Evolutionary conservation across 2,797 vertebrate species (phyloP).

Genomic region (Chloroceryle amazona): DNA sequence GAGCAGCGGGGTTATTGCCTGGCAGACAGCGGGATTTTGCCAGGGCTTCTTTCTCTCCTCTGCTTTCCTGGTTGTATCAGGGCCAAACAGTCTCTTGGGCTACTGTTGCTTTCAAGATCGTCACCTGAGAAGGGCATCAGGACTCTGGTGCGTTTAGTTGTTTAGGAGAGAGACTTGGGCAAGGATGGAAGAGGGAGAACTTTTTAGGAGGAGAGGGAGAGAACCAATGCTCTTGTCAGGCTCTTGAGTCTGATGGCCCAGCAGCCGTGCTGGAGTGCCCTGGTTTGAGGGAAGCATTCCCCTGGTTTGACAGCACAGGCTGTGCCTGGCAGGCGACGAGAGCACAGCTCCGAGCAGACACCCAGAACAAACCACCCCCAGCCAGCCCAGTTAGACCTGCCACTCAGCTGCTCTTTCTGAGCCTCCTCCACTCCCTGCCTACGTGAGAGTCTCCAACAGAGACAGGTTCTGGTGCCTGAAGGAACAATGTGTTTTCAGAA

Average conservation of each 20-base stretch:
- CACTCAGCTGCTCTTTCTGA: rapidly evolving
- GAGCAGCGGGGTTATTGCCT: rapidly evolving
- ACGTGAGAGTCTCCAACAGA: rapidly evolving
- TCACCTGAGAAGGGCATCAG: neutral
- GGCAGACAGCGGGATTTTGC: rapidly evolving
- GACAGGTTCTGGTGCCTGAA: neutral
- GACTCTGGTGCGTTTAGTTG: neutral
- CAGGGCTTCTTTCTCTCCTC: neutral
- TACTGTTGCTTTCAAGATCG: neutral
- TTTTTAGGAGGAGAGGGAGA: neutral
- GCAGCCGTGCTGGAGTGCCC: neutral
- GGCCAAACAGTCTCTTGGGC: neutral
- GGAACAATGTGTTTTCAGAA: neutral
- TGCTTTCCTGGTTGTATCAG: neutral
- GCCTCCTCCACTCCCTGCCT: neutral
- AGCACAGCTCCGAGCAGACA: neutral
- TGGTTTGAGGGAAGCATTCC: neutral
- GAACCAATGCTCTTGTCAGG: neutral
- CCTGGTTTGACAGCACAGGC: neutral
- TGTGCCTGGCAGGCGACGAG: neutral
- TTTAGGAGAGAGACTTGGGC: neutral
- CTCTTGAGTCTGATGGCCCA: neutral
- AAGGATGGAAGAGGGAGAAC: neutral
- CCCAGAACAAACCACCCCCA: neutral
- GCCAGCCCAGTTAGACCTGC: neutral